Evolutionary conservation across 2,797 vertebrate genomes (phyloP).

Genomic region (Takifugu rubripes): DNA sequence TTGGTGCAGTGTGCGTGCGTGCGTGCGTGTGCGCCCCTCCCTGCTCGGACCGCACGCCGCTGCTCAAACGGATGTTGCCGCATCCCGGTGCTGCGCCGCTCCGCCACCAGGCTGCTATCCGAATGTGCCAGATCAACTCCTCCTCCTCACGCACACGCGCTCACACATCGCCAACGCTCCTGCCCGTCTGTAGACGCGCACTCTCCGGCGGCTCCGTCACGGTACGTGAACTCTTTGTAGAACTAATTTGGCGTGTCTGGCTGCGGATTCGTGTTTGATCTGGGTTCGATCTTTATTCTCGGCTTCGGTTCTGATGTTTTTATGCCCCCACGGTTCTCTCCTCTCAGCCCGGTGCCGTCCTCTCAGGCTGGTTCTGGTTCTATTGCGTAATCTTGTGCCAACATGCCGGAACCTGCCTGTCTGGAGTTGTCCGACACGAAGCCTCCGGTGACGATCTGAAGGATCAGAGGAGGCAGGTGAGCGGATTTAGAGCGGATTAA

Average conservation of each 20-base stretch:
- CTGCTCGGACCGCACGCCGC: constrained; percentile 52
- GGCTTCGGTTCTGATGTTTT: not conserved
- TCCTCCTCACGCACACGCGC: constrained; percentile 31
- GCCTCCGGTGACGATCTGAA: not conserved
- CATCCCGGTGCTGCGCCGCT: constrained; percentile 56
- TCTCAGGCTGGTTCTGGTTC: not conserved
- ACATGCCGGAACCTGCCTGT: not conserved
- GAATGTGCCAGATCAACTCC: constrained; percentile 48
- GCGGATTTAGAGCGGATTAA: constrained; percentile 54
- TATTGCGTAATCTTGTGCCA: constrained; percentile 26
- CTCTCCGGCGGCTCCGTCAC: constrained; percentile 45
- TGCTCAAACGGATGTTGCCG: constrained; percentile 67
- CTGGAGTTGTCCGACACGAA: not conserved
- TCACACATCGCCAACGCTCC: constrained; percentile 34
- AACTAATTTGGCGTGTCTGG: too few species aligned
- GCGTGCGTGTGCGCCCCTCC: constrained; percentile 57
- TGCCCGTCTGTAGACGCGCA: constrained; percentile 41
- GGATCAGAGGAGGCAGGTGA: not conserved
- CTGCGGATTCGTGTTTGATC: not conserved
- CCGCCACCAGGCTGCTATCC: constrained; percentile 56
- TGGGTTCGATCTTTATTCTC: not conserved
- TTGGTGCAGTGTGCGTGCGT: too few species aligned
- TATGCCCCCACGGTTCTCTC: constrained; percentile 1
- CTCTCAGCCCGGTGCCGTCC: not conserved
- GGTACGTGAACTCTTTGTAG: constrained; percentile 52